These are phyloP conservation scores for Palloptera scutellata DNA, from an alignment of 2,888 invertebrate genomes.

Conservation along the genomic window DNA sequence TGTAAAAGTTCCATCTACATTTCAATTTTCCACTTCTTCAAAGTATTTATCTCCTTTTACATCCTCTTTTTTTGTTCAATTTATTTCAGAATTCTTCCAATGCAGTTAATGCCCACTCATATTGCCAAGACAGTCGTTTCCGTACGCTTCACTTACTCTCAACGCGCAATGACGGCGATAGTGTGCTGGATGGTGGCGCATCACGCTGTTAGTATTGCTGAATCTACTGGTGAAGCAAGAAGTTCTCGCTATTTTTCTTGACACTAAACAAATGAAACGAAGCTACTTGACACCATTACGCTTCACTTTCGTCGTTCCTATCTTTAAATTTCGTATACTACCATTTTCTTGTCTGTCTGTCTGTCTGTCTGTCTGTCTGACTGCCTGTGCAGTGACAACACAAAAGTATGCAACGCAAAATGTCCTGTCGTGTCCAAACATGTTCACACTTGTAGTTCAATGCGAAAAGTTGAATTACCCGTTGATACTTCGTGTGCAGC, in stretches of 20 bases:
- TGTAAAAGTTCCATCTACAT: too few species aligned
- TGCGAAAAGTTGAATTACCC: too few species aligned
- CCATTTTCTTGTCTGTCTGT: conserved; percentile 12
- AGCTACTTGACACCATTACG: conserved; percentile 40
- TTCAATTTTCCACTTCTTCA: too few species aligned
- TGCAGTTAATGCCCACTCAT: conserved; percentile 38
- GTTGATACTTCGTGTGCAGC: too few species aligned
- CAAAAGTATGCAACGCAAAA: conserved; percentile 14
- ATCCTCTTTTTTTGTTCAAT: too few species aligned
- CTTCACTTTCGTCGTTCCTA: conserved; percentile 26
- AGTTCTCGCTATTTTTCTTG: conserved; percentile 21
- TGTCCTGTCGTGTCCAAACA: background rate
- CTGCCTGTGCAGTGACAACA: conserved; percentile 17
- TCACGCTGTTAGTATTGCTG: too few species aligned
- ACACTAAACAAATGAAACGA: conserved; percentile 40
- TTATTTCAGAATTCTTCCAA: background rate
- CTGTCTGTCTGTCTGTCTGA: conserved; percentile 18
- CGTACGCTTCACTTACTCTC: too few species aligned
- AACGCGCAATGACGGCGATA: too few species aligned
- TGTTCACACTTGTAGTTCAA: too few species aligned
- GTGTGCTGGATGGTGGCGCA: too few species aligned
- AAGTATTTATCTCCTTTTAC: too few species aligned
- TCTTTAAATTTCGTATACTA: conserved; percentile 2
- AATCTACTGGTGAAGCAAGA: too few species aligned
- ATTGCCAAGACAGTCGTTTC: conserved; percentile 24